Evolutionary conservation across 2,888 invertebrate genomes (phyloP).

Genomic region (Aethes cnicana): DNA sequence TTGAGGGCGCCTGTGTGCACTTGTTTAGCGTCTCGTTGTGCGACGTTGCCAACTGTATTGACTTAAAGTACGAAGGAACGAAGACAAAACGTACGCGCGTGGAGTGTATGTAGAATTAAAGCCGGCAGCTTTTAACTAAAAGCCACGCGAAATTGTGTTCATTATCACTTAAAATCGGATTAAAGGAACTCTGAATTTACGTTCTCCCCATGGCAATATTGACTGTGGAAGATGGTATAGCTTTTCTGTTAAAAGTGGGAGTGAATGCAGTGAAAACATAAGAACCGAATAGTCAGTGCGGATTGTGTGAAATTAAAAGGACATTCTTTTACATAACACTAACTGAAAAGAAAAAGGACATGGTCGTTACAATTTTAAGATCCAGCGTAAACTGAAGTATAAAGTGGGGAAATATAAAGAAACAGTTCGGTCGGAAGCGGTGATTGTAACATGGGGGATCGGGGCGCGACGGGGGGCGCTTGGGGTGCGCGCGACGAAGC

Average conservation of each 20-base stretch:
- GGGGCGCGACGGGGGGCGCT: constrained; percentile 81
- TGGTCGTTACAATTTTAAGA: constrained; percentile 54
- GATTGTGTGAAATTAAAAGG: constrained; percentile 17
- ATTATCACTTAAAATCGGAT: constrained; percentile 45
- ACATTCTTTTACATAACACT: constrained; percentile 28
- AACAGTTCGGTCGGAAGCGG: constrained; percentile 72
- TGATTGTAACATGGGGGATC: constrained; percentile 77
- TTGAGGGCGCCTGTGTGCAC: constrained; percentile 80
- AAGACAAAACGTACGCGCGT: constrained; percentile 82
- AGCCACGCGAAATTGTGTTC: constrained; percentile 52
- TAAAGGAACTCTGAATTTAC: constrained; percentile 46
- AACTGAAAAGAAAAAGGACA: constrained; percentile 64
- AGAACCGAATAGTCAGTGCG: constrained; percentile 36
- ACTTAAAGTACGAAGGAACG: constrained; percentile 70
- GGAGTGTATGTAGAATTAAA: constrained; percentile 63
- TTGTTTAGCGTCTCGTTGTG: constrained; percentile 80
- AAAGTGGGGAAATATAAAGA: constrained; percentile 62
- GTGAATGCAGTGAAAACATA: constrained; percentile 41
- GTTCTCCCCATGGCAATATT: constrained; percentile 51
- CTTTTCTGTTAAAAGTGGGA: constrained; percentile 48
- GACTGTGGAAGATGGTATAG: constrained; percentile 69
- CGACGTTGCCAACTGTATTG: constrained; percentile 83
- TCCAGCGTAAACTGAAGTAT: constrained; percentile 52
- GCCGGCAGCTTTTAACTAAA: constrained; percentile 70
- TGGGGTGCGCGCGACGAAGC: constrained; percentile 83